These are phyloP conservation scores for Trichomycterus rosablanca DNA, from an alignment of 2,113 vertebrate species.

Conservation along the genomic window DNA sequence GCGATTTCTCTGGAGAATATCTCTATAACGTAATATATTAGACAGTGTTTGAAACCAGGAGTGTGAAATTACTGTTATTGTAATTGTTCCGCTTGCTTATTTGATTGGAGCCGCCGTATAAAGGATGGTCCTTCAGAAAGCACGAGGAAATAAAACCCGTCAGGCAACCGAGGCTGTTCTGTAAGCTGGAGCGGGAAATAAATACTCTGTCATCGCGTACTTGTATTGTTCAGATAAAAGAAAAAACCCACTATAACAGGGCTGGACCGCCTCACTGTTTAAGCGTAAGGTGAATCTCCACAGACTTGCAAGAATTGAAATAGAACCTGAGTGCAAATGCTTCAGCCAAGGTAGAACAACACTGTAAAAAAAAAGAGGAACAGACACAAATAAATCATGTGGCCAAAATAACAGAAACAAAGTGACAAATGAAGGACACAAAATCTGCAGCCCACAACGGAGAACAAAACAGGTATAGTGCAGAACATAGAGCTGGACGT, in stretches of 20 bases:
- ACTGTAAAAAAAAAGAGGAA: too few relatives aligned
- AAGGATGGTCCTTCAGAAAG: neutral
- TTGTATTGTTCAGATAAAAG: conserved; percentile 3
- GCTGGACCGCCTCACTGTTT: too few relatives aligned
- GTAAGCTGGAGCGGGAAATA: conserved; percentile 2
- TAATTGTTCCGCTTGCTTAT: conserved; percentile 35
- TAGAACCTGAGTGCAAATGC: too few relatives aligned
- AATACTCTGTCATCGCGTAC: neutral
- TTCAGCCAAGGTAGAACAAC: too few relatives aligned
- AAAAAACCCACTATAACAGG: neutral
- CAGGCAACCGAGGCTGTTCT: neutral
- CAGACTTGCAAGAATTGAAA: too few relatives aligned
- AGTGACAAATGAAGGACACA: too few relatives aligned
- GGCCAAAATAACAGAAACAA: too few relatives aligned
- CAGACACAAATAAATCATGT: too few relatives aligned
- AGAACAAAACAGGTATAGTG: too few relatives aligned
- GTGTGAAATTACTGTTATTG: conserved; percentile 37
- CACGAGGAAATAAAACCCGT: neutral
- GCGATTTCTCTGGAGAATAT: conserved; percentile 26
- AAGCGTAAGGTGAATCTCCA: too few relatives aligned
- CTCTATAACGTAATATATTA: conserved; percentile 33
- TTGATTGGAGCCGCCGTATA: conserved; percentile 11
- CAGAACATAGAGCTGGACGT: too few relatives aligned
- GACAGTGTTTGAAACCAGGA: conserved; percentile 34
- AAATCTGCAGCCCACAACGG: too few relatives aligned